Conservation (phyloP, 2,888 invertebrate species). For the Drosophila diplacantha region DNA sequence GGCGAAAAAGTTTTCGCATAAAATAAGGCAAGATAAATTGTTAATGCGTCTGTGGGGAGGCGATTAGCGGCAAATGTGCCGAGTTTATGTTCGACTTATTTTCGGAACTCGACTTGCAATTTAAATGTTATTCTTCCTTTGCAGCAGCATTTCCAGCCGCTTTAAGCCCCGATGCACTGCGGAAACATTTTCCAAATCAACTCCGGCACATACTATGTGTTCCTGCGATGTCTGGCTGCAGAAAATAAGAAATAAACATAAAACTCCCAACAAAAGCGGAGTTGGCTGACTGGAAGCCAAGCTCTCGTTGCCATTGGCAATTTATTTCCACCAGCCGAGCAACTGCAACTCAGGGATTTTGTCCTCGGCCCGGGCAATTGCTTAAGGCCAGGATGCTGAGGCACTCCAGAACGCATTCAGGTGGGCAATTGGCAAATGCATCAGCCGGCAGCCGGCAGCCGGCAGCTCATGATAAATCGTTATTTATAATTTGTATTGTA, state of each 20-base stretch:
- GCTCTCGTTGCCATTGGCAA: conserved; percentile 51
- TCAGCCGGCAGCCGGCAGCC: conserved; percentile 14
- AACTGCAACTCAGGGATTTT: conserved; percentile 34
- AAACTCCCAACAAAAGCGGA: conserved; percentile 28
- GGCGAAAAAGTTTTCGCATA: conserved; percentile 68
- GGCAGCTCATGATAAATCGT: conserved; percentile 64
- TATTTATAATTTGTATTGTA: conserved; percentile 70
- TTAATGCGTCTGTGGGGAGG: conserved; percentile 74
- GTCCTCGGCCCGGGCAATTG: conserved; percentile 29
- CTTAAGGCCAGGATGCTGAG: conserved; percentile 15
- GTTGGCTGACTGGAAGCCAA: conserved; percentile 50
- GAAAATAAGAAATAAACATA: conserved; percentile 15
- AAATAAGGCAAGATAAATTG: conserved; percentile 74
- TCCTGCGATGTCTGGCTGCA: conserved; percentile 30
- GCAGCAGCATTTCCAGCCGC: conserved; percentile 12
- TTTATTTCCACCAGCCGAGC: conserved; percentile 54
- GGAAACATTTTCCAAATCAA: conserved; percentile 30
- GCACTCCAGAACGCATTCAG: conserved; percentile 57
- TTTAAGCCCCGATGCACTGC: conserved; percentile 25
- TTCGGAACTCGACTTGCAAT: conserved; percentile 44
- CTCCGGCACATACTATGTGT: conserved; percentile 9
- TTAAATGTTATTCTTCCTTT: conserved; percentile 50
- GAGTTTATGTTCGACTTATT: conserved; percentile 62
- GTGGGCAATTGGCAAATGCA: conserved; percentile 66
- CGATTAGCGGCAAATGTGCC: conserved; percentile 73